Base-by-base conservation (phyloP, 2,113 vertebrate genomes). In the Neodontobutis hainanensis region DNA sequence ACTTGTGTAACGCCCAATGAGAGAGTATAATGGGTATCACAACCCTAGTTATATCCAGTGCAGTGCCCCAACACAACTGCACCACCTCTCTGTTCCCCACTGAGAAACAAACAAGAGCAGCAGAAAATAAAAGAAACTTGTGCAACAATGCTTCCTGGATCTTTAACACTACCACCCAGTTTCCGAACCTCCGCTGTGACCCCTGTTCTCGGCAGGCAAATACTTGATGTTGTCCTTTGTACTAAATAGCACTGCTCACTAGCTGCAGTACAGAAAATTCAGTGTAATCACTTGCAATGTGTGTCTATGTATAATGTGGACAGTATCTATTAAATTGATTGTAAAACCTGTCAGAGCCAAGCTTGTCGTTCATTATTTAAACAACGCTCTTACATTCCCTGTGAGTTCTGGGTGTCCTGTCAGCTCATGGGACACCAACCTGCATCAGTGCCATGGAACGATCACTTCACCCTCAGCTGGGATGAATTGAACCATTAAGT, bases 401-500 rank as follows among this genome's bases (percentile, higher is more conserved):
- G 68, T 81, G 77, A 83, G 80, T 77, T 78, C 70, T 40, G 67
- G 19, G 19, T 73, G 59, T 68, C 80, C 63, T 64, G 62, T 92
- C 91, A 89, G 56, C 85, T 69, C 82, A 80, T 75, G 88, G 75
- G 79, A 68, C 68, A 78, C 91, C 87, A 91, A 91, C 83, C 79
- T 89, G 90, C 87, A 87, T 94, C 90, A 92, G 92, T 82, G 88
- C 89, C 92, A 88, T 92, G 77, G 86, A 84, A 91, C 89, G 90
- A 88, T 85, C 86, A 91, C 86, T 91, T 89, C 92, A 93, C 91
- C 94, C 94, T 84, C 78, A 61, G 65, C 77, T 2, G 86, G 92
- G 92, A 95, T 93, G 93, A 93, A 92, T 91, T 89, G 92, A 92
- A 95, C 94, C 93, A 93, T 86, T 86, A 92, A 85, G 92, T 93